Percentiles rank a stretch among this genome's conserved stretches.
Conservation (phyloP, 2,888 invertebrate genomes). For the Proisotoma minuta region DNA sequence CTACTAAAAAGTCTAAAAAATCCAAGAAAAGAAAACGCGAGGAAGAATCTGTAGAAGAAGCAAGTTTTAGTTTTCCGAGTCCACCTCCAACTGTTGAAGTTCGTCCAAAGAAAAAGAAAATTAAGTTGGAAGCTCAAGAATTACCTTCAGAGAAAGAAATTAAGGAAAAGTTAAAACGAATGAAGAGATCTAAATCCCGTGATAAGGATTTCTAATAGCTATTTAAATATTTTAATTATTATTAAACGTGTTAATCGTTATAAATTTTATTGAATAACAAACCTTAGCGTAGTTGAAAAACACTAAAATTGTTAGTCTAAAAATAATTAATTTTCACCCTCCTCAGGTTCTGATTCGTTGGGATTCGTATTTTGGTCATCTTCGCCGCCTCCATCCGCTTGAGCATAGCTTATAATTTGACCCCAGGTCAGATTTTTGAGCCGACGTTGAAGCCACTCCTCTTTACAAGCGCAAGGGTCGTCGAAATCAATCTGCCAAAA, state of each 20-base stretch:
- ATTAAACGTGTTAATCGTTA: no score
- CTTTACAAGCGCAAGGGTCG: background rate
- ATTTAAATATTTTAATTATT: no score
- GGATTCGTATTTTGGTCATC: no score
- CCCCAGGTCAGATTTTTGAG: background rate
- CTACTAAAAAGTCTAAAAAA: slow-evolving; percentile 19
- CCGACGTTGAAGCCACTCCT: background rate
- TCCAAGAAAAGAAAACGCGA: slow-evolving; percentile 27
- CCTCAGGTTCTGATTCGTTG: no score
- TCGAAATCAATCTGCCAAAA: background rate
- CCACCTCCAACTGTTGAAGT: no score
- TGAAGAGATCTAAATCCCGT: background rate
- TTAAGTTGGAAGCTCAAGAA: background rate
- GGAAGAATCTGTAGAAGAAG: slow-evolving; percentile 17
- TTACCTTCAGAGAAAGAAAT: slow-evolving; percentile 9
- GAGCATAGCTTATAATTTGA: slow-evolving; percentile 1
- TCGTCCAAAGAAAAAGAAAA: slow-evolving; percentile 1
- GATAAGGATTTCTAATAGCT: background rate
- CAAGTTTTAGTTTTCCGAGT: background rate
- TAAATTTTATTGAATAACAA: no score
- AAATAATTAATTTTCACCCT: no score
- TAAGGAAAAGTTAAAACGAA: slow-evolving; percentile 5
- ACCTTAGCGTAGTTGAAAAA: no score
- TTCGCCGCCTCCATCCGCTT: slow-evolving; percentile 10
- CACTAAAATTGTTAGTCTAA: no score